phyloP scores from a whole-genome alignment of 2,888 invertebrate species.

The Sarcophaga rosellei region DNA sequence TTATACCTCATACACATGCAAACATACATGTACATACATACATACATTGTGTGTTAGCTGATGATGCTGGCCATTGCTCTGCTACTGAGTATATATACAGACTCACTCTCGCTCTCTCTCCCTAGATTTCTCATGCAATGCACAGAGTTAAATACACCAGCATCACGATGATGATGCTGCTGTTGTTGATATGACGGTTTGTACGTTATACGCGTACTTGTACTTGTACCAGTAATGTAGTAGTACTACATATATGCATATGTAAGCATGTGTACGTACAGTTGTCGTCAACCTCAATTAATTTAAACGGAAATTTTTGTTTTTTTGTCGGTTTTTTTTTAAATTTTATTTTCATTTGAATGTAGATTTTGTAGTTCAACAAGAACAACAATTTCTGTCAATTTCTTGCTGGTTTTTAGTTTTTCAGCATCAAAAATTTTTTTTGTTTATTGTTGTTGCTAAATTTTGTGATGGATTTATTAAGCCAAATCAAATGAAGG shows the following conservation, averaged over 20 bases:
- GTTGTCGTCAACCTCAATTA: constrained; percentile 60
- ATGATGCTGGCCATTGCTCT: constrained; percentile 17
- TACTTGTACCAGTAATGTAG: neutral
- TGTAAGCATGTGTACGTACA: neutral
- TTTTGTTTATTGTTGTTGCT: constrained; percentile 21
- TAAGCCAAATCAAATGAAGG: constrained; percentile 67
- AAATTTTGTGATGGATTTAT: constrained; percentile 59
- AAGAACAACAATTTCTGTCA: constrained; percentile 23
- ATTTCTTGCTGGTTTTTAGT: constrained; percentile 51
- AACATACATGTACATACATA: constrained; percentile 2
- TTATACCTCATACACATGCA: constrained; percentile 2
- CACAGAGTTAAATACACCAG: constrained; percentile 42
- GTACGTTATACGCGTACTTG: neutral
- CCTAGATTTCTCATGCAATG: constrained; percentile 17
- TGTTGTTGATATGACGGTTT: constrained; percentile 11
- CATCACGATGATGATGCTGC: constrained; percentile 31
- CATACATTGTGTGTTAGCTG: constrained; percentile 49
- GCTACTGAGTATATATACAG: constrained; percentile 13
- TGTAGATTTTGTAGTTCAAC: constrained; percentile 32
- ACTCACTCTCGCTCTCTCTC: neutral
- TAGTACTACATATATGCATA: neutral
- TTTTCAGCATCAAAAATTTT: constrained; percentile 52
- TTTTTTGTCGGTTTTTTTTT: constrained; percentile 51
- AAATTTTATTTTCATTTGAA: constrained; percentile 4
- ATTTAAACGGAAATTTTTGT: constrained; percentile 67